phyloP scores from a whole-genome alignment of 2,797 vertebrate species.

The Cyprinodon diabolis region DNA sequence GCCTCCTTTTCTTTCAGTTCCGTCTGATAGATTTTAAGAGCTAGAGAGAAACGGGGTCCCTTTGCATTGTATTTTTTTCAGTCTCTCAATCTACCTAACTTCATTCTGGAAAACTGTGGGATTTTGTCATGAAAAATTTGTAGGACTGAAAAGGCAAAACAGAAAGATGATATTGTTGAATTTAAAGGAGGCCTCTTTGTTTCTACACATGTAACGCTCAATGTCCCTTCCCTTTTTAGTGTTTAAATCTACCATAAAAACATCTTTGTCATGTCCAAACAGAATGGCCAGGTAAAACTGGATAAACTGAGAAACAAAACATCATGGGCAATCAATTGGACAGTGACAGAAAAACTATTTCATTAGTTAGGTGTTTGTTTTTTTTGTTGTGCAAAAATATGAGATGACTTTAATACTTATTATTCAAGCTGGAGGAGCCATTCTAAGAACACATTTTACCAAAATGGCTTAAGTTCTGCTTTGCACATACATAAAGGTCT shows the following conservation, averaged over 20 bases:
- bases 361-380: neutral
- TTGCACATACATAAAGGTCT: neutral
- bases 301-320: neutral
- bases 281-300: neutral
- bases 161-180: conserved; percentile 2
- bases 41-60: conserved; percentile 14
- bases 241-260: neutral
- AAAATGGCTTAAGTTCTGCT: neutral
- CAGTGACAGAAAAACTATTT: neutral
- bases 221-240: neutral
- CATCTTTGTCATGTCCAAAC: conserved; percentile 6
- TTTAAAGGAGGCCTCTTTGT: conserved; percentile 9
- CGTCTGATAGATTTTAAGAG: conserved; percentile 39
- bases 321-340: neutral
- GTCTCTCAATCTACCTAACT: too few species aligned
- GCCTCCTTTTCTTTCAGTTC: conserved; percentile 27
- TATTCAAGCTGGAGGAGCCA: neutral
- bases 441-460: too few species aligned
- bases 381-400: too few species aligned
- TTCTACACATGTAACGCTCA: neutral
- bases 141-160: conserved; percentile 6
- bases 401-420: neutral
- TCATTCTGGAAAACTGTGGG: neutral
- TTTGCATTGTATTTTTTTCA: neutral
- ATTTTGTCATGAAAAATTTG: conserved; percentile 2